These are phyloP conservation scores for Xanthia togata DNA, from an alignment of 2,888 invertebrate genomes.

Conservation along the genomic window DNA sequence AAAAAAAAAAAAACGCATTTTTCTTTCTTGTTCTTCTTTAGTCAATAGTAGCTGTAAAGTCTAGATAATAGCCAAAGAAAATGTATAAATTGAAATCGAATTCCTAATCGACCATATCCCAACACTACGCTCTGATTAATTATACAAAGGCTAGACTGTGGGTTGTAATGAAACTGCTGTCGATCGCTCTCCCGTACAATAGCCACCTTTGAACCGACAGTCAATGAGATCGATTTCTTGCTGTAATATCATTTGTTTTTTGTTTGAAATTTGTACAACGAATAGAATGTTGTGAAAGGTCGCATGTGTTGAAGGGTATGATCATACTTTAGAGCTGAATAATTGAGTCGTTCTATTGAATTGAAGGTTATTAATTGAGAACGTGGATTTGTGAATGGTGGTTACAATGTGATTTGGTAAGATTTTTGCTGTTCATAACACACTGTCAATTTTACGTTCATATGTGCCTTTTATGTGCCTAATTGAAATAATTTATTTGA, in stretches of 20 bases:
- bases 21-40: too few relatives aligned
- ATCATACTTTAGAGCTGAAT: constrained; percentile 8
- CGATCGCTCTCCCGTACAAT: constrained; percentile 60
- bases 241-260: constrained; percentile 45
- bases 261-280: constrained; percentile 20
- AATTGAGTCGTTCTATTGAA: constrained; percentile 25
- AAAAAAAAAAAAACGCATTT: too few relatives aligned
- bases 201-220: constrained; percentile 58
- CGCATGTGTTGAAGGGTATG: background rate
- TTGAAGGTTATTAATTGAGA: background rate
- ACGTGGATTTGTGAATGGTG: background rate
- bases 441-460: too few relatives aligned
- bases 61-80: background rate
- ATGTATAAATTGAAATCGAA: background rate
- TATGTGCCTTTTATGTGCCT: too few relatives aligned
- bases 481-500: too few relatives aligned
- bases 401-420: background rate
- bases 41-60: too few relatives aligned
- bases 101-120: constrained; percentile 10
- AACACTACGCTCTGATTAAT: constrained; percentile 65
- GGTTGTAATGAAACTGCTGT: constrained; percentile 67
- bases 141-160: constrained; percentile 62
- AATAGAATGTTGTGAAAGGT: constrained; percentile 12
- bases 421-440: background rate
- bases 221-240: constrained; percentile 60